These are phyloP conservation scores for Scaptodrosophila latifasciaeformis DNA, from an alignment of 2,888 invertebrate species.

Conservation along the genomic window DNA sequence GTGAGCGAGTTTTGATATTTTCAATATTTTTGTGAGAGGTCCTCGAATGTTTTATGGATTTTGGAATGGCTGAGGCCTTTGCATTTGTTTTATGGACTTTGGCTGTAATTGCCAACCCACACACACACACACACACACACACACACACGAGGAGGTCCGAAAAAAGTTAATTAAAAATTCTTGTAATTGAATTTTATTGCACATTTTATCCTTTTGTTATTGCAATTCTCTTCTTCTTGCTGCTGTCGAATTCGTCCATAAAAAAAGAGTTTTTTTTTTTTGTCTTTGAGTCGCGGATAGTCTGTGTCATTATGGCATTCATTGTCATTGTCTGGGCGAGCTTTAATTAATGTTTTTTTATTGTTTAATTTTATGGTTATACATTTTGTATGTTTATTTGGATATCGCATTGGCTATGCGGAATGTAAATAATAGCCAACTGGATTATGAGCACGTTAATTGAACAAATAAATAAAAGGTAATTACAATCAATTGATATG, in stretches of 20 bases:
- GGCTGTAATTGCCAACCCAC: slow-evolving; percentile 46
- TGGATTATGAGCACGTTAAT: slow-evolving; percentile 23
- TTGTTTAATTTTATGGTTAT: slow-evolving; percentile 19
- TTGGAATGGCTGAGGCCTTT: no score
- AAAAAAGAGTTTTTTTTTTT: slow-evolving; percentile 1
- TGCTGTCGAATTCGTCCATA: no score
- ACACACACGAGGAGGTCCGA: no score
- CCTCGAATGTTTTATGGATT: no score
- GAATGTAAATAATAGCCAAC: no score
- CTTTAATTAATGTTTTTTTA: slow-evolving; percentile 33
- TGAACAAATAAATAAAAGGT: slow-evolving; percentile 21
- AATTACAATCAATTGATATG: background rate
- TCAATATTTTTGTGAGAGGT: no score
- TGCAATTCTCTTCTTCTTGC: background rate
- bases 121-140: no score
- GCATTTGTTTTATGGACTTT: background rate
- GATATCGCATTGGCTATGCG: no score
- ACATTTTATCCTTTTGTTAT: slow-evolving; percentile 26
- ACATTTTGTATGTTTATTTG: background rate
- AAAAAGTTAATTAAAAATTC: slow-evolving; percentile 57
- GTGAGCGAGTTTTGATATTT: no score
- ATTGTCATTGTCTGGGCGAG: slow-evolving; percentile 15
- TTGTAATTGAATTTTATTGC: slow-evolving; percentile 52
- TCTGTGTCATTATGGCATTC: background rate
- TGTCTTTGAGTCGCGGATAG: slow-evolving; percentile 8